phyloP scores from a whole-genome alignment of 1,140 invertebrate species.

The Drosophila lowei region DNA sequence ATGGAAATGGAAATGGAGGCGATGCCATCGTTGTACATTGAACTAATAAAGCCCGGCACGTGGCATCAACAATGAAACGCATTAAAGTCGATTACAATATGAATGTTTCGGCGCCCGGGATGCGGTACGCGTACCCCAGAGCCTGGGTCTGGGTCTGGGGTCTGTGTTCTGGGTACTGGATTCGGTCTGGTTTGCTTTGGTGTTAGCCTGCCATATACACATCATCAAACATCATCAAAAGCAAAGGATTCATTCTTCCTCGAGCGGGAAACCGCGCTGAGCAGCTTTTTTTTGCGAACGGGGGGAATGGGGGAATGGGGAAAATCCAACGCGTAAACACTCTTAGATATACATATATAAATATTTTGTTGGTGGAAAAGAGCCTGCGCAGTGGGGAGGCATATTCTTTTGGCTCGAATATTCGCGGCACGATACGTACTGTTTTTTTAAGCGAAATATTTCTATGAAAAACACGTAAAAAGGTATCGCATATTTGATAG shows the following conservation, averaged over 20 bases:
- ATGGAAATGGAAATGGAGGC: constrained; percentile 50
- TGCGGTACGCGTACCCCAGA: too few species aligned
- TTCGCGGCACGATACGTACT: constrained; percentile 38
- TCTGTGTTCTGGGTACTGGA: background rate
- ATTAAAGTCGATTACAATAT: constrained; percentile 84
- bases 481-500: background rate
- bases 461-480: constrained; percentile 34
- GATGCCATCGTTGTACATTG: constrained; percentile 75
- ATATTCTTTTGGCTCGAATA: constrained; percentile 17
- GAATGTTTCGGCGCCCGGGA: constrained; percentile 42
- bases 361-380: background rate
- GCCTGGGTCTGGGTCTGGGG: constrained; percentile 12
- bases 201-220: constrained; percentile 34
- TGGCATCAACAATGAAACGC: constrained; percentile 83
- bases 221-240: constrained; percentile 54
- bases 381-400: constrained; percentile 35
- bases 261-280: constrained; percentile 45
- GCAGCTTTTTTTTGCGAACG: constrained; percentile 12
- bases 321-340: constrained; percentile 45
- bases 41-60: constrained; percentile 83
- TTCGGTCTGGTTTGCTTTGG: constrained; percentile 25
- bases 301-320: background rate
- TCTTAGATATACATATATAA: constrained; percentile 7
- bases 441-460: constrained; percentile 52
- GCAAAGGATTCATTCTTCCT: constrained; percentile 38